Conservation (phyloP, 2,888 invertebrate species). For the Drosophila phalerata region DNA sequence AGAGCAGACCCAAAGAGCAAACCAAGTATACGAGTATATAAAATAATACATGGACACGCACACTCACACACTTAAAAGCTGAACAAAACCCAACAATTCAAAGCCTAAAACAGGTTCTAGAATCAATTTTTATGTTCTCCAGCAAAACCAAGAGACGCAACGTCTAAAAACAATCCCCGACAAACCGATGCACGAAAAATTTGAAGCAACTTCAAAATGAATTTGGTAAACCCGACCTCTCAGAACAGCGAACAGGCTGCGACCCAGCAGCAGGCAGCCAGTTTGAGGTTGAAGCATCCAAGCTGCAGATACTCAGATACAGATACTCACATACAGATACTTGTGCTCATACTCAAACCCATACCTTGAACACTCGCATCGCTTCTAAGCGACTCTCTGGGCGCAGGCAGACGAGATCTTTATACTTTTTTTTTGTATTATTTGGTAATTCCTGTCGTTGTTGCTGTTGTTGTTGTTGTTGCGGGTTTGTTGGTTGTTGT, state of each 20-base stretch:
- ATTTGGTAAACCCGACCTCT: constrained; percentile 67
- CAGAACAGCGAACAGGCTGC: constrained; percentile 28
- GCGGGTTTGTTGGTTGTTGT: constrained; percentile 5
- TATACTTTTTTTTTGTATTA: constrained; percentile 47
- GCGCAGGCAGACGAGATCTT: constrained; percentile 49
- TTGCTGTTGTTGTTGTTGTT: constrained; percentile 11
- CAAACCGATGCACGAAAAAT: constrained; percentile 65
- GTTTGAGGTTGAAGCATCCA: constrained; percentile 56
- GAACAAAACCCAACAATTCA: constrained; percentile 36
- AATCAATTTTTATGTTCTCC: constrained; percentile 80
- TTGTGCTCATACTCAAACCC: constrained; percentile 14
- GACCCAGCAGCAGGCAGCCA: constrained; percentile 43
- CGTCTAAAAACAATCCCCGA: constrained; percentile 56
- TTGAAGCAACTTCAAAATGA: constrained; percentile 77
- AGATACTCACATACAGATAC: constrained; percentile 32
- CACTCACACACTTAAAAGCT: background rate
- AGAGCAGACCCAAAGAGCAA: constrained; percentile 36
- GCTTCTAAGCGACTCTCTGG: constrained; percentile 38
- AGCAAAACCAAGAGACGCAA: constrained; percentile 55
- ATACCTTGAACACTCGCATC: background rate
- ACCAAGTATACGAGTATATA: constrained; percentile 37
- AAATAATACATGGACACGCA: background rate
- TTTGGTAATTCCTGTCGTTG: constrained; percentile 19
- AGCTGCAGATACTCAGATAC: constrained; percentile 53
- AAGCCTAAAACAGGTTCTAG: constrained; percentile 77